Conservation (phyloP, 2,888 invertebrate genomes). For the Neoascia interrupta region DNA sequence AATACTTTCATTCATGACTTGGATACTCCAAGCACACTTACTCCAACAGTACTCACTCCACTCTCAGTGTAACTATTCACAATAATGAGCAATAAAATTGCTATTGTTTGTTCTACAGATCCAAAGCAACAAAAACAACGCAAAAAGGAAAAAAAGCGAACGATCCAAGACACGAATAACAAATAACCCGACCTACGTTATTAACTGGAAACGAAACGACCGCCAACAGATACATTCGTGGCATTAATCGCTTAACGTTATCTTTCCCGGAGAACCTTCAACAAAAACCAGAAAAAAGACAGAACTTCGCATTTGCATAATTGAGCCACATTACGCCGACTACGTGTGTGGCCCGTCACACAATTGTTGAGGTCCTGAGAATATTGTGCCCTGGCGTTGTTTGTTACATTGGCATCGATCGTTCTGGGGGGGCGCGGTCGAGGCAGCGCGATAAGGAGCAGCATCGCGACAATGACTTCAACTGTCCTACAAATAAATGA, state of each 20-base stretch:
- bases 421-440: not conserved
- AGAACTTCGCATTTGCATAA: slow-evolving; percentile 65
- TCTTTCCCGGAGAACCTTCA: slow-evolving; percentile 41
- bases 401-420: slow-evolving; percentile 41
- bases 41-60: not conserved
- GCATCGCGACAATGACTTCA: slow-evolving; percentile 31
- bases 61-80: slow-evolving; percentile 32
- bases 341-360: slow-evolving; percentile 59
- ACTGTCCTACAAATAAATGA: slow-evolving; percentile 51
- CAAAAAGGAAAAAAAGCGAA: not conserved
- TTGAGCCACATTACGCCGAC: slow-evolving; percentile 66
- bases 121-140: slow-evolving; percentile 1
- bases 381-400: no score
- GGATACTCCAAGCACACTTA: not conserved
- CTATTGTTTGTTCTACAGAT: slow-evolving; percentile 49
- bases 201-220: slow-evolving; percentile 64
- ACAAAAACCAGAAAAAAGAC: slow-evolving; percentile 43
- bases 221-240: slow-evolving; percentile 65
- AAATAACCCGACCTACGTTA: slow-evolving; percentile 65
- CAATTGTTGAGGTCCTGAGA: slow-evolving; percentile 60
- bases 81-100: slow-evolving; percentile 54
- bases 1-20: slow-evolving; percentile 54
- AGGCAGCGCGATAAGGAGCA: not conserved
- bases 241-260: slow-evolving; percentile 65
- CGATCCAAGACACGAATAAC: slow-evolving; percentile 54